Conservation (phyloP, 2,113 vertebrate genomes). For the Octodon degus region DNA sequence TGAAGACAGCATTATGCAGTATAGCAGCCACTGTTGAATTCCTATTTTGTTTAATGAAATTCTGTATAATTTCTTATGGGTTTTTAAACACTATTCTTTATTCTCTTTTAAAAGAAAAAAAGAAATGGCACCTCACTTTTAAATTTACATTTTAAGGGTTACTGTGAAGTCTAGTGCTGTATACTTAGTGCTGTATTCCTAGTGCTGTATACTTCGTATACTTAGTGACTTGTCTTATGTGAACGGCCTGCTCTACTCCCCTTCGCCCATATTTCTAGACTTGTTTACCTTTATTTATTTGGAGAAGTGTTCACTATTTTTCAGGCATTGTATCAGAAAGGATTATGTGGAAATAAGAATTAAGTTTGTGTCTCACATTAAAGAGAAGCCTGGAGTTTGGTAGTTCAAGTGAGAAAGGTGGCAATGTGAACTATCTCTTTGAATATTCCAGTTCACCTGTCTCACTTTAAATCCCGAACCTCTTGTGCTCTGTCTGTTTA, state of each 20-base stretch:
- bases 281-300: constrained; percentile 1
- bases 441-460: neutral
- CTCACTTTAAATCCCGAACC: neutral
- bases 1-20: too few relatives aligned
- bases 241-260: neutral
- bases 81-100: too few relatives aligned
- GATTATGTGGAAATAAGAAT: neutral
- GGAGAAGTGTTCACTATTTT: neutral
- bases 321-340: neutral
- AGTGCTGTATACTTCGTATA: neutral
- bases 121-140: constrained; percentile 17
- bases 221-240: neutral
- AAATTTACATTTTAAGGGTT: neutral
- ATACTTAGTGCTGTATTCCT: neutral
- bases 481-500: neutral
- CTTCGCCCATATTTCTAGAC: neutral
- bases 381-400: neutral
- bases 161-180: neutral
- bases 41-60: too few relatives aligned
- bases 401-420: neutral
- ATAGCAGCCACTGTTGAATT: too few relatives aligned
- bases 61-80: too few relatives aligned
- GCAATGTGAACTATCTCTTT: neutral
- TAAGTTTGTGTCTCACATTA: neutral
- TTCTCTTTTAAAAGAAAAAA: too few relatives aligned